Conservation (phyloP, 2,113 vertebrate species). For the Scartelaos histophorus region DNA sequence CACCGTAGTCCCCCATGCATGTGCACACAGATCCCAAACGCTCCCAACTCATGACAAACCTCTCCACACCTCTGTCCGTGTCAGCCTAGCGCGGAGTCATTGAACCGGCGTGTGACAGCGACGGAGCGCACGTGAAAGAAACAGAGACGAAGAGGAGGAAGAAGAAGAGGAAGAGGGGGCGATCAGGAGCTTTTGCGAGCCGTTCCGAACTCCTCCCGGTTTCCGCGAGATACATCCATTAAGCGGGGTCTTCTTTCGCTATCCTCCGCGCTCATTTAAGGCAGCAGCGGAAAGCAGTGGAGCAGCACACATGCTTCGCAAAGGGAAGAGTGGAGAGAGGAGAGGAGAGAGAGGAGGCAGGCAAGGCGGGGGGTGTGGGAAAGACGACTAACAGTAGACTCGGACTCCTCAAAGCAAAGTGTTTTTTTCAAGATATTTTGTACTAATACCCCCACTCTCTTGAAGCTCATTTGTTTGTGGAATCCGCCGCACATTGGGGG, state of each 20-base stretch:
- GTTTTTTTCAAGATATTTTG: constrained; percentile 53
- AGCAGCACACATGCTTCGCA: constrained; percentile 69
- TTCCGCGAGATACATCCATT: constrained; percentile 63
- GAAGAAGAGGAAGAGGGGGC: constrained; percentile 51
- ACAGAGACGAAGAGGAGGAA: constrained; percentile 24
- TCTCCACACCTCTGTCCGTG: constrained; percentile 73
- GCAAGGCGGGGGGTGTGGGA: constrained; percentile 33
- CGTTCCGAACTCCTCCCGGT: constrained; percentile 69
- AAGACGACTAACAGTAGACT: constrained; percentile 36
- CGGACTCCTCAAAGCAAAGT: constrained; percentile 55
- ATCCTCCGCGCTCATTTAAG: constrained; percentile 63
- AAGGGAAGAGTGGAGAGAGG: constrained; percentile 37
- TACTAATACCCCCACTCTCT: constrained; percentile 19
- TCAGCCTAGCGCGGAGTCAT: constrained; percentile 72
- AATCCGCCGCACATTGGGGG: constrained; percentile 42
- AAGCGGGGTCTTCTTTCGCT: constrained; percentile 54
- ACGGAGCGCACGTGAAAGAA: constrained; percentile 46
- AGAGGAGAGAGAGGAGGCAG: constrained; percentile 15
- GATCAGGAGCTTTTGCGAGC: constrained; percentile 46
- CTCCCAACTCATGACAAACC: constrained; percentile 66
- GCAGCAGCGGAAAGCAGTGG: constrained; percentile 63
- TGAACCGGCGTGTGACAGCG: constrained; percentile 62
- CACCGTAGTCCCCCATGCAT: constrained; percentile 32
- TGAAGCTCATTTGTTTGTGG: constrained; percentile 40
- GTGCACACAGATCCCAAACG: constrained; percentile 34